phyloP scores from a whole-genome alignment of 2,113 vertebrate genomes.

The Gobius niger region DNA sequence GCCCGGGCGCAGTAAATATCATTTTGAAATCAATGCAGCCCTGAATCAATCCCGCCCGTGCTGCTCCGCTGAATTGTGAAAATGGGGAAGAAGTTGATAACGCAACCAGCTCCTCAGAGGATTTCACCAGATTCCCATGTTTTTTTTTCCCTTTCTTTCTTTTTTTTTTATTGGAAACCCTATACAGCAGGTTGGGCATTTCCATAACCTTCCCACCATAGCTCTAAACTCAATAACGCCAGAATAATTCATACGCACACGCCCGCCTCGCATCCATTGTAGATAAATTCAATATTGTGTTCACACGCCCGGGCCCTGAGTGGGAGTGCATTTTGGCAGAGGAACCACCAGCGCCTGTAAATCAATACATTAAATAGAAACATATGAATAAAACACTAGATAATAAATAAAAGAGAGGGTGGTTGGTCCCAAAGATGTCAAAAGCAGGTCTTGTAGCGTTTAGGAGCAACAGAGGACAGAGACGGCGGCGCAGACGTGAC shows the following conservation, averaged over 20 bases:
- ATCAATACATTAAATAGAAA: conserved; percentile 74
- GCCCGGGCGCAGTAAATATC: conserved; percentile 58
- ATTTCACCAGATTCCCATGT: conserved; percentile 54
- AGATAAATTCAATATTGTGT: conserved; percentile 66
- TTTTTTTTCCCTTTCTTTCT: conserved; percentile 38
- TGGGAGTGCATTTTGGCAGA: conserved; percentile 48
- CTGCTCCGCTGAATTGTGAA: conserved; percentile 26
- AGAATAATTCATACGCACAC: conserved; percentile 34
- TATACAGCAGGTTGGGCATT: conserved; percentile 34
- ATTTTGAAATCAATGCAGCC: conserved; percentile 56
- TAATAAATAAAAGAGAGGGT: conserved; percentile 68
- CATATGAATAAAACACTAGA: conserved; percentile 71
- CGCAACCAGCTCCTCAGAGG: conserved; percentile 43
- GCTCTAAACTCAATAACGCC: conserved; percentile 60
- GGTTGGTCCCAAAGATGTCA: conserved; percentile 50
- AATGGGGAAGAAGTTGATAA: conserved; percentile 53
- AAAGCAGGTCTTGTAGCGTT: conserved; percentile 18
- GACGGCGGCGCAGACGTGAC: conserved; percentile 11
- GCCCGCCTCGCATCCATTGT: conserved; percentile 25
- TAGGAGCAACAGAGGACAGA: background rate
- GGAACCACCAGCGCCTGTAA: conserved; percentile 55
- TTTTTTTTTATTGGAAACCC: conserved; percentile 48
- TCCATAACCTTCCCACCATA: conserved; percentile 56
- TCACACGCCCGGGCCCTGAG: conserved; percentile 50
- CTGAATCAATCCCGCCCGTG: conserved; percentile 39